These are phyloP conservation scores for Prunella strophiata DNA, from an alignment of 2,797 vertebrate species.

Conservation along the genomic window DNA sequence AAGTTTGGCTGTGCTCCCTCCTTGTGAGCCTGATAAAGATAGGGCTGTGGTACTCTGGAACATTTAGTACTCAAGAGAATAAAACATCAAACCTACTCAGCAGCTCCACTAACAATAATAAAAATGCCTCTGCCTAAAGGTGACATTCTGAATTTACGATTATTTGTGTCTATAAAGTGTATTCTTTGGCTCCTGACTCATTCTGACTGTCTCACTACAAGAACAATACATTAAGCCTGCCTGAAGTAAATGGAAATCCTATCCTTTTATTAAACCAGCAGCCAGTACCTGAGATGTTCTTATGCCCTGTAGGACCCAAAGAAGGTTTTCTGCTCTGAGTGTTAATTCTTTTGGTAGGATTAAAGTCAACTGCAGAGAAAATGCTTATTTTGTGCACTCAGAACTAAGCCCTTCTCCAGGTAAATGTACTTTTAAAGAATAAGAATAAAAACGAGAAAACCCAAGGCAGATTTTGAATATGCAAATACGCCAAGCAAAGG, in stretches of 20 bases:
- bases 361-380: slow-evolving; percentile 61
- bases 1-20: slow-evolving; percentile 84
- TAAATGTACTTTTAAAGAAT: neutral
- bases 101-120: slow-evolving; percentile 98
- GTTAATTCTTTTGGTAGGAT: slow-evolving; percentile 53
- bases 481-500: neutral
- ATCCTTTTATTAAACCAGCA: slow-evolving; percentile 94
- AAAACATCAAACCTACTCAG: slow-evolving; percentile 97
- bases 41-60: slow-evolving; percentile 81
- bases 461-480: slow-evolving; percentile 48
- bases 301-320: slow-evolving; percentile 85
- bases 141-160: slow-evolving; percentile 99
- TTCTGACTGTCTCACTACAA: slow-evolving; percentile 85
- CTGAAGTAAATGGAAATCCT: slow-evolving; percentile 95
- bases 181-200: slow-evolving; percentile 95
- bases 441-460: slow-evolving; percentile 13
- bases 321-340: slow-evolving; percentile 79
- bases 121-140: slow-evolving; percentile 99
- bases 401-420: slow-evolving; percentile 52
- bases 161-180: slow-evolving; percentile 99
- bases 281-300: slow-evolving; percentile 92
- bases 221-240: slow-evolving; percentile 94
- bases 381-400: slow-evolving; percentile 32
- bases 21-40: slow-evolving; percentile 81
- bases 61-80: slow-evolving; percentile 90